Base-by-base conservation (phyloP, 2,888 invertebrate species). In the Bombylius discolor region DNA sequence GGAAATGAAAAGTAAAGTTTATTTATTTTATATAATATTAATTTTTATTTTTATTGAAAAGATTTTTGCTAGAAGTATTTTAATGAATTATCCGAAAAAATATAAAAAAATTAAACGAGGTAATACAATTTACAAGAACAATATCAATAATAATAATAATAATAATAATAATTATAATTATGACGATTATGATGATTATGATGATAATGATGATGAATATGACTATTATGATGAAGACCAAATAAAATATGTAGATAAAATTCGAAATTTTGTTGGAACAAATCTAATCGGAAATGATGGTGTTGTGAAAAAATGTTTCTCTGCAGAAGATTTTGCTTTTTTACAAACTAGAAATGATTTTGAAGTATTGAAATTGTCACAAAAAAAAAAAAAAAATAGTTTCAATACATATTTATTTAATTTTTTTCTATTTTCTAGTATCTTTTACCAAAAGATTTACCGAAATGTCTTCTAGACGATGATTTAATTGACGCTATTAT, bases 301-400 rank as follows among this genome's bases (percentile, higher is more conserved):
- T 23, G 61, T 58, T 36, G 9, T n/a, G 0, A 70, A 69, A 54
- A 67, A 64, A 50, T 74, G 74, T 55, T 73, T 73, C 42, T 66
- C 70, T 4, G 48, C 58, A 0, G 72, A 72, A 49, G 73, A 74
- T 36, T 62, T 72, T 45, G 68, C 69, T 1, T 51, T 72, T 4
- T 57, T 74, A 39, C 60, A 66, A 9, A 65, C 68, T 5, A 68
- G 73, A n/a, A 63, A 59, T 50, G 69, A 72, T 52, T 72, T 74
- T 58, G 73, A 74, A 60, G 64, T 68, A 61, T 61, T 61, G 14
- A 44, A 7, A 11, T 12, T 12, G 44, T 44, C 11, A n/a, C 5
- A 9, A 5, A 4, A 44, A 12, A 11, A 13, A 44, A 47, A 47
- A 47, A 7, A 13, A 47, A 47, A 11, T 47, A 7, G 7, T 48